Evolutionary conservation across 2,888 invertebrate species (phyloP), one percentile per base, ranked within the genome.

Genomic region (Drosophila quasianomalipes): DNA sequence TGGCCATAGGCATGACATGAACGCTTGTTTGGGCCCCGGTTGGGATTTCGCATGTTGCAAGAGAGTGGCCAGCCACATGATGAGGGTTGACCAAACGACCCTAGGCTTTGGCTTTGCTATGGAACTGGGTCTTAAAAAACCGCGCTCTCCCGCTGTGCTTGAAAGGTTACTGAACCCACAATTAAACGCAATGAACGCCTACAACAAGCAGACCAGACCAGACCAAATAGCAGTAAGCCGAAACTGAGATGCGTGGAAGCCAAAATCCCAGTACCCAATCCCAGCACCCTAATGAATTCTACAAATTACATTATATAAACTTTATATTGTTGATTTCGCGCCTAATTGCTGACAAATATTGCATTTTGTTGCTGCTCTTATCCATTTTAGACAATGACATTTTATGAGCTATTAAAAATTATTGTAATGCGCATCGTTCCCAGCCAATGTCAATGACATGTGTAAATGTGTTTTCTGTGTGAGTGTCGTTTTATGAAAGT

Each of bases 91-190:
- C 85, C 74, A 63, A 47, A 70, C 79, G 79, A 81, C 79, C 81
- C 70, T 76, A 74, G 68, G 59, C 67, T 35, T 62, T 51, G 59
- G 55, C 51, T 44, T 47, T 58, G 31, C 76, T 49, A 55, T 52
- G 68, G 67, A 54, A 66, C 69, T 67, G 70, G 52, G 54, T 58
- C 69, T 76, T n/a, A 28, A 57, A 55, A 19, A 19, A 59, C 58
- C 31, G 53, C 60, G 59, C 49, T 70, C 65, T 55, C 69, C 80
- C 63, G 75, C 79, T 72, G 81, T 47, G 71, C 70, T 66, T 69
- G 79, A 85, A 86, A 91, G 91, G 91, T 91, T 88, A 92, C 77
- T 92, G 91, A 91, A 91, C 91, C 84, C 91, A 76, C 90, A 91
- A 92, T 92, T 92, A 92, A 90, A 78, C 49, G 49, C 68, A 44